Base-by-base conservation (phyloP, 2,888 invertebrate species). In the Rhorus exstirpatorius region DNA sequence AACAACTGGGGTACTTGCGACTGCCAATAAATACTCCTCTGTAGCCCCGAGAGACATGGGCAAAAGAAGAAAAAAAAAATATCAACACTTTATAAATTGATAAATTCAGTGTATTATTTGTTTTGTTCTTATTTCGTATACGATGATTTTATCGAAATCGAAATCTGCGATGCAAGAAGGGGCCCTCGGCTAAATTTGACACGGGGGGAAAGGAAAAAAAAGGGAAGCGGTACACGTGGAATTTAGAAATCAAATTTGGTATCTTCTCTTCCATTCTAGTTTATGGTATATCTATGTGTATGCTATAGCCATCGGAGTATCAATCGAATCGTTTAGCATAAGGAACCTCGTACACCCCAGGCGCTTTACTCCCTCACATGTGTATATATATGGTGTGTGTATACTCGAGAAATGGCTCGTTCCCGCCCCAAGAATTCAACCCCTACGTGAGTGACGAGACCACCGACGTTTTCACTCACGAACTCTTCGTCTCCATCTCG, bases 251-350 rank as follows among this genome's bases (percentile, higher is more conserved):
- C 44, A 74, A 81, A 81, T 81, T 81, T 74, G 72, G 77, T 81
- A 72, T 68, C 68, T 53, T 77, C 72, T 68, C 68, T 68, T 19
- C 53, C 41, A 61, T 72, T 51, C 60, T 67, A 44, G 26, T 31
- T 51, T 49, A 51, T 4, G 8, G 14, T 67, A 51, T 61, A 31
- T 68, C 63, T 51, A 72, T 72, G 6, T 51, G 53, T 17, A 53
- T 63, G 46, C 58, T 46, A 65, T 17, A 53, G 70, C 63, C 51
- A 77, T 72, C 44, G 35, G 58, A 61, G 77, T 67, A 74, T 81
- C 81, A 81, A 81, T 81, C 77, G 81, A 77, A 81, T 81, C 81
- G 81, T 81, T 81, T 81, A 81, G 77, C 81, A 77, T 77, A 77
- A 81, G 77, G 72, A 77, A 72, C 51, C 81, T 65, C 70, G 41